phyloP scores from a whole-genome alignment of 2,797 vertebrate species.

The Bovichtus diacanthus region DNA sequence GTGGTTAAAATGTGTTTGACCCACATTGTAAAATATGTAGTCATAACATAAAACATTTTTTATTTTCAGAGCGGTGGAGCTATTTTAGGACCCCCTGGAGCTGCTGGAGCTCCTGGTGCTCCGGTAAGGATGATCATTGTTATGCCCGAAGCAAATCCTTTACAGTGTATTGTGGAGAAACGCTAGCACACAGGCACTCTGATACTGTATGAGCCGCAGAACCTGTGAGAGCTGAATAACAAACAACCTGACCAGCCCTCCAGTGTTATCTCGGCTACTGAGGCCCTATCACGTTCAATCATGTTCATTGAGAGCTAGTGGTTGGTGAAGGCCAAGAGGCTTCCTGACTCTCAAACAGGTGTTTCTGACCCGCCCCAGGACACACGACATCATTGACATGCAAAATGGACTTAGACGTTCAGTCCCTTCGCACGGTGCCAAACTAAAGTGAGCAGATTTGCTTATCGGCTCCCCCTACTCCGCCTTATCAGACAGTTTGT shows the following conservation, averaged over 20 bases:
- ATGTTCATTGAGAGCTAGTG: conserved; percentile 49
- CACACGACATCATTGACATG: conserved; percentile 73
- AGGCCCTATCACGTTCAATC: conserved; percentile 61
- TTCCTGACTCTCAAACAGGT: conserved; percentile 66
- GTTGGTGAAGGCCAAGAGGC: conserved; percentile 59
- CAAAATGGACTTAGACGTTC: conserved; percentile 61
- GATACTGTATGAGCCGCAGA: conserved; percentile 52
- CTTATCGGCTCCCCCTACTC: conserved; percentile 75
- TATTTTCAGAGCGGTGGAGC: conserved; percentile 90
- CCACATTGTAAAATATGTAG: conserved; percentile 54
- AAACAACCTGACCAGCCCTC: conserved; percentile 60
- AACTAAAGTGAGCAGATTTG: conserved; percentile 70
- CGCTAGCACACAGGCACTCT: conserved; percentile 43
- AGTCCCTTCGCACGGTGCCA: conserved; percentile 39
- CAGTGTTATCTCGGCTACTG: conserved; percentile 59
- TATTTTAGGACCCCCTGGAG: conserved; percentile 88
- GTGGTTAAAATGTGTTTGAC: conserved; percentile 55
- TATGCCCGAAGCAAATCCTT: conserved; percentile 70
- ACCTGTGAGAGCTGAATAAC: conserved; percentile 63
- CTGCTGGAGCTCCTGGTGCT: conserved; percentile 93
- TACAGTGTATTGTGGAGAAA: conserved; percentile 53
- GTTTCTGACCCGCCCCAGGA: conserved; percentile 61
- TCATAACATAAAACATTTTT: conserved; percentile 56
- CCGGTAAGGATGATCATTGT: conserved; percentile 86
- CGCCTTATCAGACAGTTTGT: conserved; percentile 79